Base-by-base conservation (phyloP, 2,797 vertebrate species). In the Eulemur coronatus region DNA sequence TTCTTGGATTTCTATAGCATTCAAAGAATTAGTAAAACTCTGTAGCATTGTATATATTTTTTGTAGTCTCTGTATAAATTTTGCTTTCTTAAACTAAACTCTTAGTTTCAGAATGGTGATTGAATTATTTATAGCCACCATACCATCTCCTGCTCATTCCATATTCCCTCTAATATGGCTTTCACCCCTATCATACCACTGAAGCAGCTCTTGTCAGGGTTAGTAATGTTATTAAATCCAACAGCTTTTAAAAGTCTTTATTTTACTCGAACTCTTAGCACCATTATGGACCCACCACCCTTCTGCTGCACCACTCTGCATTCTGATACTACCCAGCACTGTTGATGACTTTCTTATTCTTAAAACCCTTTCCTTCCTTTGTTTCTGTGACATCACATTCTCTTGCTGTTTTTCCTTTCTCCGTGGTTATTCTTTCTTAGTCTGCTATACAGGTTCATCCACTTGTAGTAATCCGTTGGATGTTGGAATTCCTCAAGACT, bases 1-100 rank as follows among this genome's bases (percentile, higher is more conserved):
- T 91, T 86, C 67, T 46, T 76, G n/a, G 20, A 28, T 95, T 94
- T 82, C 35, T 72, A 0, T 35, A 88, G 24, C 61, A 73, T 78
- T 61, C 93, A 95, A 93, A 86, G 46, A 86, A 70, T 48, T 63
- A 69, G 57, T 61, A 87, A 92, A 52, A 89, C 55, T 81, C 48
- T 70, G 4, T 87, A 81, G 18, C 59, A 20, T 35, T 94, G 35
- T 76, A 8, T 92, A 35, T 92, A 0, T 55, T 52, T 92, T 91
- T 70, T 69, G 1, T 69, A 84, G 43, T 43, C 52, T 89, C 30
- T 81, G 11, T 75, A 5, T 48, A 63, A 63, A 30, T 63, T 91
- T 95, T 73, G 17, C 38, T 69, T 82, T 88, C 69, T 86, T 33
- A 86, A 70, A 55, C 14, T 10, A 87, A 86, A 76, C 48, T 72